These are phyloP conservation scores for Illadopsis cleaveri DNA, from an alignment of 2,113 vertebrate species.

Conservation along the genomic window DNA sequence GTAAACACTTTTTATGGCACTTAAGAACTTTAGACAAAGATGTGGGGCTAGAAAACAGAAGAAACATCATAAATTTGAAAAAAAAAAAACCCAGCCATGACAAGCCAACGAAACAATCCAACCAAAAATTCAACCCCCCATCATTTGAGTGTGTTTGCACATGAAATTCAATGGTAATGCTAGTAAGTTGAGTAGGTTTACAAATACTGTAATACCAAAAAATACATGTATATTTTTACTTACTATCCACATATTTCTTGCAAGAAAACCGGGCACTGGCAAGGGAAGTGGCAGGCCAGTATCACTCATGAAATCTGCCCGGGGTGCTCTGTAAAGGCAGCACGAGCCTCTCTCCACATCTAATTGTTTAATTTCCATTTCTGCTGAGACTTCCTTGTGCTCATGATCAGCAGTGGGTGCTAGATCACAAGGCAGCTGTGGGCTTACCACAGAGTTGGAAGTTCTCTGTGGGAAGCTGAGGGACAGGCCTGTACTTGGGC, in stretches of 20 bases:
- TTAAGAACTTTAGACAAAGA: neutral
- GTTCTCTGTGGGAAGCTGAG: neutral
- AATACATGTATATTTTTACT: neutral
- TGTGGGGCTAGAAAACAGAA: neutral
- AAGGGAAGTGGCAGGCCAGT: neutral
- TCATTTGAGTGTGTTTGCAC: neutral
- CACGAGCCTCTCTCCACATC: fast-evolving
- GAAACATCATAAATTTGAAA: neutral
- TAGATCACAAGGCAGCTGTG: fast-evolving
- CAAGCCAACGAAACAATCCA: neutral
- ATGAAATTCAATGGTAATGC: neutral
- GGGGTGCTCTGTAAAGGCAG: neutral
- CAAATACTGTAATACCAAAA: neutral
- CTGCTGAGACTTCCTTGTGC: neutral
- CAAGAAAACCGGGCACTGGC: neutral
- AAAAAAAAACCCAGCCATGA: neutral
- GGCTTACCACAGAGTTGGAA: neutral
- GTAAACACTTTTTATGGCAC: neutral
- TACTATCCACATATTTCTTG: neutral
- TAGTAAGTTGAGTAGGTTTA: neutral
- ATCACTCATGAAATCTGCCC: neutral
- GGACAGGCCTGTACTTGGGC: fast-evolving
- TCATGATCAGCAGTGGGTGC: neutral
- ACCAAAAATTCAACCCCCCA: neutral
- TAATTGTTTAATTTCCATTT: neutral